These are phyloP conservation scores for Bucco capensis DNA, from an alignment of 2,113 vertebrate genomes.

Conservation along the genomic window DNA sequence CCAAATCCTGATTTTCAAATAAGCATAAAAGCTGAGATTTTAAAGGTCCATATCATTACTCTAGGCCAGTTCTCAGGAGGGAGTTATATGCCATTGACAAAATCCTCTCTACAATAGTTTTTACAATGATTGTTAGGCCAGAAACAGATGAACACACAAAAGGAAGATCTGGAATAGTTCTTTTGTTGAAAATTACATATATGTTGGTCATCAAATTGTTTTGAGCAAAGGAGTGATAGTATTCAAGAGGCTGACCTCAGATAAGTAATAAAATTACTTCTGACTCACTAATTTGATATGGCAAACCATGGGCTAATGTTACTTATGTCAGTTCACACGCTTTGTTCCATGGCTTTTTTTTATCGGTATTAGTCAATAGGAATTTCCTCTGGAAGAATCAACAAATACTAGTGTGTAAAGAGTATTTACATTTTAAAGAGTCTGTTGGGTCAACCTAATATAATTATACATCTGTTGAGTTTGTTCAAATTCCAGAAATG, in stretches of 20 bases:
- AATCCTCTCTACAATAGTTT: background rate
- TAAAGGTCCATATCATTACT: background rate
- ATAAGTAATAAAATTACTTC: background rate
- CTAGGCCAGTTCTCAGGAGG: background rate
- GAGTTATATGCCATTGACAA: background rate
- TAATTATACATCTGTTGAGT: background rate
- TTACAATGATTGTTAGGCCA: background rate
- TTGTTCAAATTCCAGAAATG: slow-evolving; percentile 8
- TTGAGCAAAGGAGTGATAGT: background rate
- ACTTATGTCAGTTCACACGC: background rate
- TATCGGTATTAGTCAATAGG: background rate
- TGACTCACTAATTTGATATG: background rate
- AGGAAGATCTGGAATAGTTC: background rate
- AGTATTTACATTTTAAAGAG: slow-evolving; percentile 27
- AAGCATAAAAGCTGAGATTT: background rate
- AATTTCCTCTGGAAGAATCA: background rate
- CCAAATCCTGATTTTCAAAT: background rate
- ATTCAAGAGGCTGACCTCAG: background rate
- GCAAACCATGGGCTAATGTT: background rate
- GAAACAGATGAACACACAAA: background rate
- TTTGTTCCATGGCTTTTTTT: background rate
- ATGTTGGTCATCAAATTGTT: background rate
- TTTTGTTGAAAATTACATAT: fast-evolving
- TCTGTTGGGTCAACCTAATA: background rate
- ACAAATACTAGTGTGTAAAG: background rate